These are phyloP conservation scores for Galagoides demidoff DNA, from an alignment of 2,797 vertebrate species.

Conservation along the genomic window DNA sequence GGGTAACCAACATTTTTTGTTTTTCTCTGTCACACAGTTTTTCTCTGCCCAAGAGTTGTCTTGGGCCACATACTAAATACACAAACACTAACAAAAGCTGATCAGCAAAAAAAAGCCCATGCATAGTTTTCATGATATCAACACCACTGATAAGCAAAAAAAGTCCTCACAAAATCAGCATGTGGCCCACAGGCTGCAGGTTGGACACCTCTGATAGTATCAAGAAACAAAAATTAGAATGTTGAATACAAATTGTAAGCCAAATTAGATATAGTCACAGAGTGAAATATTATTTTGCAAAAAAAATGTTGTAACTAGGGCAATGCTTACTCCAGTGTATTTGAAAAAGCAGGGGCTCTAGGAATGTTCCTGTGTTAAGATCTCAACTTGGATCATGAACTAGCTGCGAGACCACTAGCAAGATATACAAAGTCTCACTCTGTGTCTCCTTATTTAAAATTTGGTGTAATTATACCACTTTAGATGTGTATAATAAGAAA, in stretches of 20 bases:
- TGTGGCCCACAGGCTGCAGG: too few relatives aligned
- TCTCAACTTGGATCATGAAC: background rate
- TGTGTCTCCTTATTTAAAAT: background rate
- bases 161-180: too few relatives aligned
- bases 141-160: too few relatives aligned
- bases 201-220: background rate
- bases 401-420: background rate
- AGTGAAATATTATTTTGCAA: background rate
- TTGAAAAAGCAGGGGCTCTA: background rate
- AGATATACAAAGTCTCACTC: background rate
- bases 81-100: too few relatives aligned
- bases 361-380: background rate
- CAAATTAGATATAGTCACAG: background rate
- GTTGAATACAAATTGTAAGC: background rate
- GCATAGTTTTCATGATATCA: too few relatives aligned
- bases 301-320: background rate
- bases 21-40: too few relatives aligned
- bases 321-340: background rate
- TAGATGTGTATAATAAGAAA: background rate
- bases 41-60: too few relatives aligned
- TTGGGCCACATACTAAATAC: too few relatives aligned
- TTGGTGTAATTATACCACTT: background rate
- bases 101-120: too few relatives aligned
- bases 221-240: background rate
- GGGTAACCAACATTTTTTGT: too few relatives aligned